Percentiles rank a stretch among this genome's conserved stretches.
Conservation (phyloP, 2,113 vertebrate species). For the Emydocephalus ijimae region DNA sequence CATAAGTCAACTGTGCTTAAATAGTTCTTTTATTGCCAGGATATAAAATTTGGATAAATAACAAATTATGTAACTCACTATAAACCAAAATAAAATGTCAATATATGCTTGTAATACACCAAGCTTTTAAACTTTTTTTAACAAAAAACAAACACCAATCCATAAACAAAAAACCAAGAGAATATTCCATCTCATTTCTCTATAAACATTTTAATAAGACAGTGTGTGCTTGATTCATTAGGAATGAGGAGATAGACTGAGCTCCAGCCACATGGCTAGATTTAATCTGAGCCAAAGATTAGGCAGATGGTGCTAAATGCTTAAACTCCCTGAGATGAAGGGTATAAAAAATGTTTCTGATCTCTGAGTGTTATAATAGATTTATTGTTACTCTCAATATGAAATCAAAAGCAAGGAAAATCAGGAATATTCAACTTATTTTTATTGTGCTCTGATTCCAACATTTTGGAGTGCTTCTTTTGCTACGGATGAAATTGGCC, state of each 20-base stretch:
- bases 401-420: background rate
- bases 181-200: background rate
- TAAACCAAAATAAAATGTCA: background rate
- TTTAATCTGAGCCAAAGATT: constrained; percentile 15
- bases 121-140: background rate
- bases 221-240: background rate
- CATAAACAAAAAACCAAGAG: background rate
- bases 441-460: background rate
- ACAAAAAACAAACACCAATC: background rate
- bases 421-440: background rate
- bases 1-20: background rate
- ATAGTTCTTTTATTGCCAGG: background rate
- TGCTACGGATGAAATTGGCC: background rate
- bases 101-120: background rate
- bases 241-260: constrained; percentile 4
- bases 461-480: background rate
- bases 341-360: constrained; percentile 2
- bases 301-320: constrained; percentile 24
- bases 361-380: background rate
- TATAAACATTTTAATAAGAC: constrained; percentile 14
- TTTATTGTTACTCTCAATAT: background rate
- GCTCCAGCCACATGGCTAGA: constrained; percentile 4
- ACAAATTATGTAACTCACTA: background rate
- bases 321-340: background rate
- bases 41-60: background rate